Evolutionary conservation across 2,888 invertebrate genomes (phyloP).

Genomic region (Caenorhabditis afra): DNA sequence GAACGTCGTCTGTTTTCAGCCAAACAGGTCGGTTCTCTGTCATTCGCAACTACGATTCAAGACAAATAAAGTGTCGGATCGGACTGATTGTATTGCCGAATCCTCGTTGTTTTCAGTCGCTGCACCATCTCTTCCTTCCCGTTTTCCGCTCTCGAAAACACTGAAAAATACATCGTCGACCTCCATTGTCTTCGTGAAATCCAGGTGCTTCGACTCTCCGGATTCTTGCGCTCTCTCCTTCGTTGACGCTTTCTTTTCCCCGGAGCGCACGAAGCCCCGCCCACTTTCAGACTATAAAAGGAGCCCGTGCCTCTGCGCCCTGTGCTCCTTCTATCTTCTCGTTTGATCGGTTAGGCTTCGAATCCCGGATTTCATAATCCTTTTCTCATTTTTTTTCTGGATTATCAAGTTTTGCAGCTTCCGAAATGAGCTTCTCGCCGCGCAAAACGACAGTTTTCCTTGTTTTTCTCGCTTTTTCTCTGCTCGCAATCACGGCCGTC

Average conservation of each 20-base stretch:
- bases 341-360: no score
- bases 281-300: constrained; percentile 27
- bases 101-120: background rate
- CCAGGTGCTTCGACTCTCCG: background rate
- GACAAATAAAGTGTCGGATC: no score
- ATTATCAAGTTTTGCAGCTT: constrained; percentile 4
- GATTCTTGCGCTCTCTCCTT: background rate
- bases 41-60: no score
- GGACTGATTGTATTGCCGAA: no score
- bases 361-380: no score
- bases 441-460: constrained; percentile 21
- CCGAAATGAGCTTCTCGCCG: constrained; percentile 6
- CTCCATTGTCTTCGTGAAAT: background rate
- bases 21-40: no score
- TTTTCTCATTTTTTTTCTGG: no score
- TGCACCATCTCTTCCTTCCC: background rate
- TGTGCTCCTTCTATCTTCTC: no score
- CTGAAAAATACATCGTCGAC: constrained; percentile 3
- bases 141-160: constrained; percentile 6
- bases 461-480: constrained; percentile 20
- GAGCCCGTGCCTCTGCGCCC: background rate
- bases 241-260: background rate
- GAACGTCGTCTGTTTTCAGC: no score
- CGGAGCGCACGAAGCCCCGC: constrained; percentile 28
- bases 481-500: constrained; percentile 15